A percentile compares a stretch with the other conserved stretches of the same genome.
phyloP scores from a whole-genome alignment of 2,888 invertebrate species.

The Leptarthrus brevirostris region DNA sequence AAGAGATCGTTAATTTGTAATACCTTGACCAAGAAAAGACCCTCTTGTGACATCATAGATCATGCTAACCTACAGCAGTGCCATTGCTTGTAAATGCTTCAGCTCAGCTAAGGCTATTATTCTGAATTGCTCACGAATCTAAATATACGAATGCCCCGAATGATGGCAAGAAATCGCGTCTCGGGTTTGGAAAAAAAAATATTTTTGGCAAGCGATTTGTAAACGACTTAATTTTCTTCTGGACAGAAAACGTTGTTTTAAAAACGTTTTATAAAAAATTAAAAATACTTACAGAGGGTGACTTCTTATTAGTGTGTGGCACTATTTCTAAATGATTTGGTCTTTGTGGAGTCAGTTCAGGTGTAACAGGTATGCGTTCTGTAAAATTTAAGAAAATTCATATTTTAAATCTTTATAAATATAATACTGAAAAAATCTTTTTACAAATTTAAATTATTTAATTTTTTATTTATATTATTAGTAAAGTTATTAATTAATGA shows the following conservation, averaged over 20 bases:
- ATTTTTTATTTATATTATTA: too few species aligned
- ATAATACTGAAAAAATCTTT: too few species aligned
- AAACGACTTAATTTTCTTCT: constrained; percentile 32
- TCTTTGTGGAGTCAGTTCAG: constrained; percentile 64
- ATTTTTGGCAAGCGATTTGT: constrained; percentile 39
- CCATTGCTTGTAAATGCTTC: neutral
- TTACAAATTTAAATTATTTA: too few species aligned
- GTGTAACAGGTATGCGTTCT: constrained; percentile 62
- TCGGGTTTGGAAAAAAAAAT: constrained; percentile 15
- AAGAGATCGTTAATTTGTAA: constrained; percentile 7
- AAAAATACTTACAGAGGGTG: constrained; percentile 60
- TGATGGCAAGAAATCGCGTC: neutral
- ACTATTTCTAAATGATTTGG: constrained; percentile 67
- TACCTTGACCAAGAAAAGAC: constrained; percentile 8
- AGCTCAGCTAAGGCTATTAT: neutral
- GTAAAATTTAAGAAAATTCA: constrained; percentile 9
- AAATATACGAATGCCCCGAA: constrained; percentile 1
- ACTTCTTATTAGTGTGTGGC: constrained; percentile 64
- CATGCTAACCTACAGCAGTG: neutral
- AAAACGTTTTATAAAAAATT: neutral
- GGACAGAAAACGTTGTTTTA: neutral
- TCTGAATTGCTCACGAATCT: constrained; percentile 13
- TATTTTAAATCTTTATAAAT: too few species aligned
- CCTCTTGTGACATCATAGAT: constrained; percentile 9
- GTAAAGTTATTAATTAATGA: too few species aligned